Evolutionary conservation across 2,113 vertebrate genomes (phyloP), one percentile per base, ranked within the genome.

Genomic region (Phodopus roborovskii): DNA sequence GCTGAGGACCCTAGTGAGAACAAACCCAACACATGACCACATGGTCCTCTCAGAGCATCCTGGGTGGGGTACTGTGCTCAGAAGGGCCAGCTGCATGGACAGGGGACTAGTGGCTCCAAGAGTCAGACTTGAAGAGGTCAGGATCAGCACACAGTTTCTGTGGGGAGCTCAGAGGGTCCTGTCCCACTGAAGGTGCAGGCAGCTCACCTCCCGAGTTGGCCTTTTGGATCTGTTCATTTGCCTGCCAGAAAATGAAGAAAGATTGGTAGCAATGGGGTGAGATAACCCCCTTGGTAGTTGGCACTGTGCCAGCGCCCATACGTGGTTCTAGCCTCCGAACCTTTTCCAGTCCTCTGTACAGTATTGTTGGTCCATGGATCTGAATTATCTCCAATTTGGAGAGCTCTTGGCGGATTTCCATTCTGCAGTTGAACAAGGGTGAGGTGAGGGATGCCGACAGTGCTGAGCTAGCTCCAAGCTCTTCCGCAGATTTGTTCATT

Each of bases 261-360:
- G 15, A 5, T 56, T 81, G 84, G 33, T 85, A 97, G 64, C 15
- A 8, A 2, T 42, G n/a, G 58, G 94, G 20, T 53, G 66, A 95
- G 97, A 42, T 60, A 4, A 16, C 3, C 81, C 2, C 26, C 3
- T 3, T 9, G 15, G 33, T 17, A 12, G n/a, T 68, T 15, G 58
- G 7, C 20, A 15, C 22, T 0, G 17, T 17, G 33, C 58, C 77
- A 42, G 7, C 0, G 2, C 15, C 88, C 19, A 7, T 0, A 48
- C 12, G 12, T 50, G 9, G 33, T 26, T 75, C 22, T 48, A 36
- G 3, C 53, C 50, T 58, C 24, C 73, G 56, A 98, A 99, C 99
- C 99, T 98, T 98, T 98, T 99, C 98, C 97, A 99, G 97, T 97
- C 99, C 99, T 96, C 99, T 98, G 81, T 99, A 98, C 99, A 99